Percentiles rank a stretch among this genome's conserved stretches.
Conservation (phyloP, 2,113 vertebrate genomes). For the Ptychochromis oligacanthus region DNA sequence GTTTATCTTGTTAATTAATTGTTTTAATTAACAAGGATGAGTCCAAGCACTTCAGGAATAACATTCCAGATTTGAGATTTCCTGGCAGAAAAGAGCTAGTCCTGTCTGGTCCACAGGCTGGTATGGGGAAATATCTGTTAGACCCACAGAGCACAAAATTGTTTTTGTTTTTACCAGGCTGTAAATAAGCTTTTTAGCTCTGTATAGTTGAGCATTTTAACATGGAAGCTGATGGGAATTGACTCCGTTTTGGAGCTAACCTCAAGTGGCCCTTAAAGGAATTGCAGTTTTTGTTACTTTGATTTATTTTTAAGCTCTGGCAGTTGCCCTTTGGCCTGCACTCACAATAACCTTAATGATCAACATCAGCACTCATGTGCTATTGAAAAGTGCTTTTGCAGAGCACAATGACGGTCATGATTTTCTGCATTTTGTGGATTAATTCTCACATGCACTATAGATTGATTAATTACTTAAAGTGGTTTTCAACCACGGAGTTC, state of each 20-base stretch:
- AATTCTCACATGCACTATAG: not conserved
- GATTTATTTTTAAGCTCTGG: not conserved
- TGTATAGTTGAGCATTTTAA: not conserved
- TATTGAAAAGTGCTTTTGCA: not conserved
- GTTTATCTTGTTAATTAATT: too few relatives aligned
- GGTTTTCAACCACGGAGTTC: not conserved
- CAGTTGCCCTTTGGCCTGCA: not conserved
- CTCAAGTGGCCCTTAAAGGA: not conserved
- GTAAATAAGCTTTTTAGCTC: too few relatives aligned
- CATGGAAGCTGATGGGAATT: not conserved
- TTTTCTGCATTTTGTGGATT: not conserved
- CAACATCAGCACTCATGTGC: not conserved
- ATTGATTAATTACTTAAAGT: not conserved
- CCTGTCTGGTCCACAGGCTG: too few relatives aligned
- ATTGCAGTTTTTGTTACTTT: too few relatives aligned
- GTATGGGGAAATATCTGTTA: too few relatives aligned
- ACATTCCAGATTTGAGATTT: too few relatives aligned
- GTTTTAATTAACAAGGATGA: too few relatives aligned
- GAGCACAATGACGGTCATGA: rapidly evolving
- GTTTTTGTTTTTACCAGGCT: too few relatives aligned
- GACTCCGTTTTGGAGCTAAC: not conserved
- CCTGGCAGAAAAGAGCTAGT: too few relatives aligned
- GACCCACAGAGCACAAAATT: too few relatives aligned
- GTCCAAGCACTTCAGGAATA: too few relatives aligned
- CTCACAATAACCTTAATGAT: not conserved